Evolutionary conservation across 2,888 invertebrate species (phyloP).

Genomic region (Anthrax anthrax): DNA sequence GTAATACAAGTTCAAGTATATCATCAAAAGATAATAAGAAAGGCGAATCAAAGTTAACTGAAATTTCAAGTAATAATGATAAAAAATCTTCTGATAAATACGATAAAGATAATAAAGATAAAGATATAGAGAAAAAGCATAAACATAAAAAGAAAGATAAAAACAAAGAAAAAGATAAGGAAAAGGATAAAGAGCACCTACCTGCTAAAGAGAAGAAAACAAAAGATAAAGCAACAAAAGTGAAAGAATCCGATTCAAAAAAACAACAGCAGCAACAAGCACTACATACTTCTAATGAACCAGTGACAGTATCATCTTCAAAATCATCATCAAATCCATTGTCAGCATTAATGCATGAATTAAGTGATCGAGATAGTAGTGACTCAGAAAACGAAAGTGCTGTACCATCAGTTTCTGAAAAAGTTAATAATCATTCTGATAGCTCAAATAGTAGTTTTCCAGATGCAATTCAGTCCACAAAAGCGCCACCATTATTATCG

Average conservation of each 20-base stretch:
- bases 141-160: conserved; percentile 53
- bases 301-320: conserved; percentile 5
- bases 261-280: not conserved
- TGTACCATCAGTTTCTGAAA: conserved; percentile 4
- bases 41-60: not conserved
- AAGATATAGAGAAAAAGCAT: conserved; percentile 41
- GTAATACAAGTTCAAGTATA: not conserved
- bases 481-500: not conserved
- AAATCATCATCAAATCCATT: conserved; percentile 17
- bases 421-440: conserved; percentile 20
- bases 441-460: conserved; percentile 32
- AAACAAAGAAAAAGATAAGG: conserved; percentile 50
- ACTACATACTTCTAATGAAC: not conserved
- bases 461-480: conserved; percentile 19
- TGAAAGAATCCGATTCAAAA: conserved; percentile 8
- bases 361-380: conserved; percentile 25
- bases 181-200: conserved; percentile 36
- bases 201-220: conserved; percentile 19
- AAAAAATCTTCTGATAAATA: conserved; percentile 15
- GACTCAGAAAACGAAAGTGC: conserved; percentile 22
- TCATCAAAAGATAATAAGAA: not conserved
- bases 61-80: conserved; percentile 11
- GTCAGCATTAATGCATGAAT: conserved; percentile 14
- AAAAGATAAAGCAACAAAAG: conserved; percentile 18
- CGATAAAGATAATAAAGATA: conserved; percentile 25